These are phyloP conservation scores for Marmota flaviventris DNA, from an alignment of 2,113 vertebrate genomes.

Conservation along the genomic window DNA sequence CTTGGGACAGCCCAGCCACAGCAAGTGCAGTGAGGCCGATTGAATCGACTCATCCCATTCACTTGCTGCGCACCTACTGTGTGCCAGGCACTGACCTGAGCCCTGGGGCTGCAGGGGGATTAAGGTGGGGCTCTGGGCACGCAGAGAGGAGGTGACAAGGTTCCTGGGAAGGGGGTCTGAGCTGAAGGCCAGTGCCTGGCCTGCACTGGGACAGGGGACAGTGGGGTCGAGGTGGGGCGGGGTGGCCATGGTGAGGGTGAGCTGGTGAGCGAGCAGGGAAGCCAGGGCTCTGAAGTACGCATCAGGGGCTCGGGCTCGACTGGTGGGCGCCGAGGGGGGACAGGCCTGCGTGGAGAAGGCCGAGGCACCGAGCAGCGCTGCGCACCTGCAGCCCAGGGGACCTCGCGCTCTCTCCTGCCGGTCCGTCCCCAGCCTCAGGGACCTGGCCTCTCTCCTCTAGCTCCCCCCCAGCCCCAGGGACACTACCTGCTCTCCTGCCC, in stretches of 20 bases:
- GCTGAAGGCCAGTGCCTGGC: neutral
- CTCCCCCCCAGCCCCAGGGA: too few species aligned
- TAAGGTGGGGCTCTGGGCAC: neutral
- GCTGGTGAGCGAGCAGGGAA: neutral
- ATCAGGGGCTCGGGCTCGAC: neutral
- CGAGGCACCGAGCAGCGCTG: too few species aligned
- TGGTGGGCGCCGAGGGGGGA: too few species aligned
- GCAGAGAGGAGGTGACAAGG: neutral
- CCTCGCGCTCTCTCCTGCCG: rapidly evolving
- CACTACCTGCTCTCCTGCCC: too few species aligned
- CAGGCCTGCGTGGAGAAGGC: too few species aligned
- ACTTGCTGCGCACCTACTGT: neutral
- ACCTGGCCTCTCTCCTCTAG: too few species aligned
- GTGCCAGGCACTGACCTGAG: neutral
- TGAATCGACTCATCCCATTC: too few species aligned
- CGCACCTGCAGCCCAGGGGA: neutral
- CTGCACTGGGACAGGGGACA: neutral
- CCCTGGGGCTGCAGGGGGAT: neutral
- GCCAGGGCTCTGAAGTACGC: too few species aligned
- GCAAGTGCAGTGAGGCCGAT: neutral
- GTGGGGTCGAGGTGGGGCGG: too few species aligned
- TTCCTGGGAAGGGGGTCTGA: neutral
- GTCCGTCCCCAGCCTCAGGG: too few species aligned
- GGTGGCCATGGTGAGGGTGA: too few species aligned
- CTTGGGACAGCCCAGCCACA: neutral